Percentiles rank a stretch among this genome's conserved stretches.
Conservation (phyloP, 2,797 vertebrate species). For the Discoglossus pictus region DNA sequence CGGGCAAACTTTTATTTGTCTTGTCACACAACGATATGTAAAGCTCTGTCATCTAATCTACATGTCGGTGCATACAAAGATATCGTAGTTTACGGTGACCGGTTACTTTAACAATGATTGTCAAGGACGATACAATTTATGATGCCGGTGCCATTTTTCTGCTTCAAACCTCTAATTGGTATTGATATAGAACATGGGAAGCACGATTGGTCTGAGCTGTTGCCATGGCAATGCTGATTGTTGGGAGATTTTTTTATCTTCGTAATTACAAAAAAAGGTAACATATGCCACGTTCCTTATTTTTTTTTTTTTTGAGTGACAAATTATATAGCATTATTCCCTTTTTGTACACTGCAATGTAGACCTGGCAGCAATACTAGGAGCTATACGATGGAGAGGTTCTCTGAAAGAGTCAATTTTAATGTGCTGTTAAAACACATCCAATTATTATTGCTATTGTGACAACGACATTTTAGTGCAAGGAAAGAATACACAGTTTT, state of each 20-base stretch:
- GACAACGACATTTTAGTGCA: constrained; percentile 11
- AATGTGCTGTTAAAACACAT: constrained; percentile 14
- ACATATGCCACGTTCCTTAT: constrained; percentile 26
- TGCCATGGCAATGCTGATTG: constrained; percentile 58
- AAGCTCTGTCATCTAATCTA: background rate
- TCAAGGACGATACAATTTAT: too few species aligned
- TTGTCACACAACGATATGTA: constrained; percentile 11
- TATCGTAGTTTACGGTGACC: constrained; percentile 3
- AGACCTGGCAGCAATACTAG: background rate
- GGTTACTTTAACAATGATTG: background rate
- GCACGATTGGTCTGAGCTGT: constrained; percentile 49
- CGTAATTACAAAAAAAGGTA: constrained; percentile 40
- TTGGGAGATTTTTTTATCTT: constrained; percentile 29
- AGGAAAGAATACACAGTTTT: constrained; percentile 4
- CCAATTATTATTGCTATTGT: constrained; percentile 29
- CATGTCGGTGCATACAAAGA: background rate
- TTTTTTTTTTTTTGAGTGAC: constrained; percentile 33
- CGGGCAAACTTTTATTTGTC: constrained; percentile 19
- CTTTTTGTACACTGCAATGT: background rate
- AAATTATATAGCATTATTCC: constrained; percentile 31
- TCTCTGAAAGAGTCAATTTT: constrained; percentile 18
- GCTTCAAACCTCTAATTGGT: constrained; percentile 39
- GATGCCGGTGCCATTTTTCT: background rate
- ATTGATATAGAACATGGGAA: constrained; percentile 47
- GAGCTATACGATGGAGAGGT: constrained; percentile 6